Evolutionary conservation across 2,113 vertebrate genomes (phyloP).

Genomic region (Sigmodon hispidus): DNA sequence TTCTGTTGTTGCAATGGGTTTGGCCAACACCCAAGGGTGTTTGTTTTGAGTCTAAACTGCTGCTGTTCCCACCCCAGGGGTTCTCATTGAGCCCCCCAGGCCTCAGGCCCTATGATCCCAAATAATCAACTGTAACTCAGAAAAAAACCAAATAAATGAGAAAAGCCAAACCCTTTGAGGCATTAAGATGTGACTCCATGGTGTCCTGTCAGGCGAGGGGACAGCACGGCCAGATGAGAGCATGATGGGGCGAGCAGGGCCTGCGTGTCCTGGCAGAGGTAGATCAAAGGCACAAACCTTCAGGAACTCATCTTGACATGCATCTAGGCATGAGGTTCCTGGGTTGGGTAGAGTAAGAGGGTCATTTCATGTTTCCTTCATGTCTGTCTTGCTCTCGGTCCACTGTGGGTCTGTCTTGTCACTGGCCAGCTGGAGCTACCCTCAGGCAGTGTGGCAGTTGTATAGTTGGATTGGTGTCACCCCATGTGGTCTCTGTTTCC

Average conservation of each 20-base stretch:
- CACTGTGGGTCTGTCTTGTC: background rate
- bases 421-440: background rate
- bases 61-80: background rate
- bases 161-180: no score
- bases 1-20: background rate
- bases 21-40: background rate
- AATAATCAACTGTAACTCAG: background rate
- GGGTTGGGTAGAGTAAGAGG: background rate
- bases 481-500: background rate
- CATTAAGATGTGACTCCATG: background rate
- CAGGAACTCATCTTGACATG: background rate
- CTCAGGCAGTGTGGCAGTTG: background rate
- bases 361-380: background rate
- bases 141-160: background rate
- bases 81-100: background rate
- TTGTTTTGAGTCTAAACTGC: background rate
- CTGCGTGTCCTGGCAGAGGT: background rate
- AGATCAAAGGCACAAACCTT: background rate
- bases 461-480: background rate
- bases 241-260: background rate
- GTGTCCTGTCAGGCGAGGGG: background rate
- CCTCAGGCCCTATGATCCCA: background rate
- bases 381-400: background rate
- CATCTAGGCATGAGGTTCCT: no score
- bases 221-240: fast-evolving